These are phyloP conservation scores for Drosophila infuscata DNA, from an alignment of 2,888 invertebrate species.

Conservation along the genomic window DNA sequence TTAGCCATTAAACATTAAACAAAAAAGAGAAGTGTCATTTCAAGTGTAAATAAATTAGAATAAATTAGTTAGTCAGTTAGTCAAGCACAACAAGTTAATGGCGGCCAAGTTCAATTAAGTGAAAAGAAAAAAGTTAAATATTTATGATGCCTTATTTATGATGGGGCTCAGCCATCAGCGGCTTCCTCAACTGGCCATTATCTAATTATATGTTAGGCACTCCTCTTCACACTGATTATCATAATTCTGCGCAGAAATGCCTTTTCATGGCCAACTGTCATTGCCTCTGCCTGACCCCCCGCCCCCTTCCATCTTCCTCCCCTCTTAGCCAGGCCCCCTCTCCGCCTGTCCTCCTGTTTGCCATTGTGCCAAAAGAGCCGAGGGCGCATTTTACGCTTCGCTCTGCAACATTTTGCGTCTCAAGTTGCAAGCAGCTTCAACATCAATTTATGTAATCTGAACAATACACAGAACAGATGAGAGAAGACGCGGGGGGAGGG, in stretches of 20 bases:
- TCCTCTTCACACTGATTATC: slow-evolving; percentile 52
- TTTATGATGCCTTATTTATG: slow-evolving; percentile 28
- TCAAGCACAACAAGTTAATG: slow-evolving; percentile 27
- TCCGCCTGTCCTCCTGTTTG: background rate
- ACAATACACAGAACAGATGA: slow-evolving; percentile 48
- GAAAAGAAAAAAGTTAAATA: slow-evolving; percentile 28
- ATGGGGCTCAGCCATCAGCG: slow-evolving; percentile 3
- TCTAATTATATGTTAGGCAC: slow-evolving; percentile 54
- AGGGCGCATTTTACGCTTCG: slow-evolving; percentile 55
- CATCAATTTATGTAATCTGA: slow-evolving; percentile 78
- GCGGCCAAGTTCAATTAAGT: slow-evolving; percentile 4
- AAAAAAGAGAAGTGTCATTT: slow-evolving; percentile 7
- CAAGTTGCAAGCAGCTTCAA: slow-evolving; percentile 72
- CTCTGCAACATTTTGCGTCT: slow-evolving; percentile 64
- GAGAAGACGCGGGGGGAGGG: background rate
- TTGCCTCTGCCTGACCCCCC: slow-evolving; percentile 16
- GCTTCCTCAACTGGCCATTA: slow-evolving; percentile 32
- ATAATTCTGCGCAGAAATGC: slow-evolving; percentile 50
- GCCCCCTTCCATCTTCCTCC: too few species aligned
- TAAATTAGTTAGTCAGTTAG: slow-evolving; percentile 28
- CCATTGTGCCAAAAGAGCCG: slow-evolving; percentile 34
- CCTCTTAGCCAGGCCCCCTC: background rate
- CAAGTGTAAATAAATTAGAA: slow-evolving; percentile 38
- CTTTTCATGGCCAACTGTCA: slow-evolving; percentile 60
- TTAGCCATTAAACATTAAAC: slow-evolving; percentile 9